Evolutionary conservation across 2,888 invertebrate species (phyloP).

Genomic region (Sarcophaga rosellei): DNA sequence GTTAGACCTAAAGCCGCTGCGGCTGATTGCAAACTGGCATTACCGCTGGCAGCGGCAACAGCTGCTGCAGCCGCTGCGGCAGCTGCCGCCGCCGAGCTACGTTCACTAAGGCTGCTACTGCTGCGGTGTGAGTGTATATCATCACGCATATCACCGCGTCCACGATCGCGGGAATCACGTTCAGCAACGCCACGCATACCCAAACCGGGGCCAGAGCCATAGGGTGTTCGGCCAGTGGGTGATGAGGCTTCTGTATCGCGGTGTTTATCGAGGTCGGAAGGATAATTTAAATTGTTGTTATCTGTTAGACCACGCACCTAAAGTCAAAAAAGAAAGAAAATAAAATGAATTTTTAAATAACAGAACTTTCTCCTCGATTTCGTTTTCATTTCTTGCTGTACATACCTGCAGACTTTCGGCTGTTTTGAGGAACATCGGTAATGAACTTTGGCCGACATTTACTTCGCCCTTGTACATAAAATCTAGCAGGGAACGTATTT

Average conservation of each 20-base stretch:
- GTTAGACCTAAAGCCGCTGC: conserved; percentile 76
- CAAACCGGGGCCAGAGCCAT: conserved; percentile 71
- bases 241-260: conserved; percentile 80
- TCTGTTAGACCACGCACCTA: conserved; percentile 91
- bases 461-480: conserved; percentile 97
- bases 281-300: conserved; percentile 85
- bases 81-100: conserved; percentile 77
- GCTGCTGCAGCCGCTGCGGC: conserved; percentile 76
- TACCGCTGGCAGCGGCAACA: conserved; percentile 74
- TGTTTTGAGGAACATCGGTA: conserved; percentile 95
- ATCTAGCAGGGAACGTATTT: conserved; percentile 94
- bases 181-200: conserved; percentile 74
- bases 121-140: conserved; percentile 78
- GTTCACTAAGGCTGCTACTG: conserved; percentile 79
- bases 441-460: conserved; percentile 94
- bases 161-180: conserved; percentile 77
- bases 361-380: background rate
- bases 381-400: conserved; percentile 27
- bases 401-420: conserved; percentile 93
- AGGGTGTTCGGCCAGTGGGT: conserved; percentile 75
- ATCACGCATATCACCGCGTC: conserved; percentile 77
- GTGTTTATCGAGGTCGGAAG: conserved; percentile 81
- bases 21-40: conserved; percentile 75
- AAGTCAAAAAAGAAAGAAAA: background rate
- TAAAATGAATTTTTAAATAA: background rate